A percentile compares a stretch with the other conserved stretches of the same genome.
Conservation (phyloP, 2,797 vertebrate genomes). For the Clarias laeviceps region DNA sequence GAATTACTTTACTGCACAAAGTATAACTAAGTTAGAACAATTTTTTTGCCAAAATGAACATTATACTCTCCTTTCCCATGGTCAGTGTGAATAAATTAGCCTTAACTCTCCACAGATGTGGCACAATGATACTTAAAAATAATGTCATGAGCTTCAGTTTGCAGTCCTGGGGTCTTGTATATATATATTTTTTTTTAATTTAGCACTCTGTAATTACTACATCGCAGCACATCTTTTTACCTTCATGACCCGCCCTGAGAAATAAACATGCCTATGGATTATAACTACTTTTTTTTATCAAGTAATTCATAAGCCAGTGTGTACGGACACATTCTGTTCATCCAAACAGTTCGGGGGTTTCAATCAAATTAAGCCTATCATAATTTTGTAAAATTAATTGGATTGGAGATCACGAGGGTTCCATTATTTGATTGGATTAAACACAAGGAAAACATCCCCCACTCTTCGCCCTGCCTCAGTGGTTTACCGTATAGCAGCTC, state of each 20-base stretch:
- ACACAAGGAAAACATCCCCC: constrained; percentile 37
- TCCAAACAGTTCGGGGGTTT: constrained; percentile 25
- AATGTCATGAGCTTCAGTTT: not conserved
- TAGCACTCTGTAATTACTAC: not conserved
- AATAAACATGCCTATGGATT: constrained; percentile 33
- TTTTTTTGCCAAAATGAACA: not conserved
- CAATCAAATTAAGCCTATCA: constrained; percentile 43
- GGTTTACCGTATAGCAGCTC: constrained; percentile 2
- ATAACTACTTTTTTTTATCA: constrained; percentile 36
- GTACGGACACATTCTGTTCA: constrained; percentile 27
- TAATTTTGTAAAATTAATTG: constrained; percentile 44
- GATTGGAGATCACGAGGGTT: constrained; percentile 39
- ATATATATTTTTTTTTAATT: not conserved
- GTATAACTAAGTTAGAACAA: too few species aligned
- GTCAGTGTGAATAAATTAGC: not conserved
- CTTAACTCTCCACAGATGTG: not conserved
- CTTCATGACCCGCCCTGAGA: constrained; percentile 8
- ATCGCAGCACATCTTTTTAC: not conserved
- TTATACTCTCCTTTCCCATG: not conserved
- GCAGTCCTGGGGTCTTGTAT: not conserved
- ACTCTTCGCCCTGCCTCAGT: not conserved
- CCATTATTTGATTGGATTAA: constrained; percentile 48
- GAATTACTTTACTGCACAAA: too few species aligned
- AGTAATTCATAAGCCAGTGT: constrained; percentile 33
- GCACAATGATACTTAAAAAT: not conserved